A percentile compares a stretch with the other conserved stretches of the same genome.
phyloP scores from a whole-genome alignment of 2,797 vertebrate species.

The Enteromius thamalakanensis region DNA sequence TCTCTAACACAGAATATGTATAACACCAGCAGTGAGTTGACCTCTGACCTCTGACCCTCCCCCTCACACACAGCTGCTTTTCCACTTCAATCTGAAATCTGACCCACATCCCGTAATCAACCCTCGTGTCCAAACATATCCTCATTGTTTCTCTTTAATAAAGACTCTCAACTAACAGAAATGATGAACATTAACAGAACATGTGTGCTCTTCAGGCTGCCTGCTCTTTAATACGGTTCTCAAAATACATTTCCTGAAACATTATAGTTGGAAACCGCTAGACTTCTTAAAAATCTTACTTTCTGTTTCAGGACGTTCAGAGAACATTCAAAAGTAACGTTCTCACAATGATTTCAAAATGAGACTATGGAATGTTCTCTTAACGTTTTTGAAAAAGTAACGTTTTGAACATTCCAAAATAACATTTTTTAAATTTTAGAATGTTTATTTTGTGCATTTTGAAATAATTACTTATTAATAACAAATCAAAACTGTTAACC shows the following conservation, averaged over 20 bases:
- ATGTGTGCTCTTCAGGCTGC: neutral
- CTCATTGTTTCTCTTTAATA: neutral
- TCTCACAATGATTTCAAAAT: neutral
- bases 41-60: constrained; percentile 18
- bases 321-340: neutral
- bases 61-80: constrained; percentile 48
- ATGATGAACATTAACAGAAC: neutral
- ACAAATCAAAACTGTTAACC: neutral
- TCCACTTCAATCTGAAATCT: constrained; percentile 31
- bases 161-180: neutral
- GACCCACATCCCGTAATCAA: neutral
- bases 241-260: neutral
- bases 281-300: neutral
- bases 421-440: neutral
- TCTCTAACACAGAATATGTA: neutral
- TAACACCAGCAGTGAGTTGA: constrained; percentile 31
- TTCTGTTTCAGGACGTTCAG: neutral
- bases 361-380: neutral
- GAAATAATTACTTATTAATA: neutral
- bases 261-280: neutral
- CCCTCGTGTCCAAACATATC: neutral
- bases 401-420: neutral
- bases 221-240: neutral
- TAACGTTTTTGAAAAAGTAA: neutral
- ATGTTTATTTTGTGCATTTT: neutral